phyloP scores from a whole-genome alignment of 2,888 invertebrate species.

The Eutolmus rufibarbis region DNA sequence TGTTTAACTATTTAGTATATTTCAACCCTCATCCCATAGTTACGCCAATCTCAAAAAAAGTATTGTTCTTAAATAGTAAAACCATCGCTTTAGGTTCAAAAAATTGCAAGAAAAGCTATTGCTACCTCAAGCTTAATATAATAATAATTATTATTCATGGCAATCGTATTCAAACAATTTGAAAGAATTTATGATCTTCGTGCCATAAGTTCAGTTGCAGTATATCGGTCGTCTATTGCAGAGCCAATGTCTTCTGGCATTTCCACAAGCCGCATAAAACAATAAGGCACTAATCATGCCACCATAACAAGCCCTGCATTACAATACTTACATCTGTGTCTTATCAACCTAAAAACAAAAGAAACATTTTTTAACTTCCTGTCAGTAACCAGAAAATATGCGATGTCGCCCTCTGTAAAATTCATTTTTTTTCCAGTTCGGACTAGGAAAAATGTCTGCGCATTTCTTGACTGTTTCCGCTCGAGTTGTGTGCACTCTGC shows the following conservation, averaged over 20 bases:
- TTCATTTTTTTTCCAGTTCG: background rate
- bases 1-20: no score
- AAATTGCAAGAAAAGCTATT: background rate
- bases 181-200: background rate
- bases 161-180: background rate
- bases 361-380: constrained; percentile 25
- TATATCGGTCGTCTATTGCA: background rate
- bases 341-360: constrained; percentile 33
- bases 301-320: constrained; percentile 35
- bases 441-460: background rate
- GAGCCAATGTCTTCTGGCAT: background rate
- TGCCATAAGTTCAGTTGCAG: background rate
- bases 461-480: constrained; percentile 12
- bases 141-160: background rate
- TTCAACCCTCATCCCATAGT: no score
- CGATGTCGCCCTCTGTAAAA: constrained; percentile 19
- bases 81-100: background rate
- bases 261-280: constrained; percentile 5
- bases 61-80: no score
- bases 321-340: constrained; percentile 3
- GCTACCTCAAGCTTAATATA: background rate
- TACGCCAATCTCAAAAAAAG: no score
- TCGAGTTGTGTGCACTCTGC: background rate
- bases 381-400: constrained; percentile 15
- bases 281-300: constrained; percentile 35